Percentiles rank a stretch among this genome's conserved stretches.
Conservation (phyloP, 2,113 vertebrate species). For the Hylia prasina region DNA sequence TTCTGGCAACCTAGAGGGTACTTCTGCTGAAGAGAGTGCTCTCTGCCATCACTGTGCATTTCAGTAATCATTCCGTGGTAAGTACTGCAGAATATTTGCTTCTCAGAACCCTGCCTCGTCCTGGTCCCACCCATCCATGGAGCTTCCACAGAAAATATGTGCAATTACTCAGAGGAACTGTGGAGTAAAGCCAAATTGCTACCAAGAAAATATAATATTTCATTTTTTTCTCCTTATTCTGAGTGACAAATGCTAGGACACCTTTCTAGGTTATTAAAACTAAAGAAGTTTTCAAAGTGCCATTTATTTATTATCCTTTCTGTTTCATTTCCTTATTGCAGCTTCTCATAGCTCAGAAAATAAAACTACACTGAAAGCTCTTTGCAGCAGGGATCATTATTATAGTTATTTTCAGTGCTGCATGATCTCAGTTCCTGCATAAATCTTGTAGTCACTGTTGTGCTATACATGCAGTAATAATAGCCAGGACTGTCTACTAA, state of each 20-base stretch:
- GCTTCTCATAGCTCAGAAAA: neutral
- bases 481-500: neutral
- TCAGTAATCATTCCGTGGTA: neutral
- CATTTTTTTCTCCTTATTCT: neutral
- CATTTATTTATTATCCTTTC: constrained; percentile 22
- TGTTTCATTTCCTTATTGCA: constrained; percentile 36
- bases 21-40: neutral
- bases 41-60: neutral
- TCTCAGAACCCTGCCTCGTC: accelerated
- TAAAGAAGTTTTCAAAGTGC: neutral
- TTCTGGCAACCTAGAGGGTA: neutral
- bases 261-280: constrained; percentile 12
- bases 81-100: neutral
- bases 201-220: neutral
- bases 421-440: constrained; percentile 42
- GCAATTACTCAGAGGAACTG: neutral
- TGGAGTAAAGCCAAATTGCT: neutral
- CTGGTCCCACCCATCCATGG: neutral
- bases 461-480: neutral
- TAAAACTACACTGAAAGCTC: constrained; percentile 14
- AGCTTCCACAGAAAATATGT: neutral
- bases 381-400: neutral
- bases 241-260: neutral
- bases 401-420: neutral
- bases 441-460: neutral